These are phyloP conservation scores for Drosophila serrata DNA, from an alignment of 1,140 invertebrate genomes.

Conservation along the genomic window DNA sequence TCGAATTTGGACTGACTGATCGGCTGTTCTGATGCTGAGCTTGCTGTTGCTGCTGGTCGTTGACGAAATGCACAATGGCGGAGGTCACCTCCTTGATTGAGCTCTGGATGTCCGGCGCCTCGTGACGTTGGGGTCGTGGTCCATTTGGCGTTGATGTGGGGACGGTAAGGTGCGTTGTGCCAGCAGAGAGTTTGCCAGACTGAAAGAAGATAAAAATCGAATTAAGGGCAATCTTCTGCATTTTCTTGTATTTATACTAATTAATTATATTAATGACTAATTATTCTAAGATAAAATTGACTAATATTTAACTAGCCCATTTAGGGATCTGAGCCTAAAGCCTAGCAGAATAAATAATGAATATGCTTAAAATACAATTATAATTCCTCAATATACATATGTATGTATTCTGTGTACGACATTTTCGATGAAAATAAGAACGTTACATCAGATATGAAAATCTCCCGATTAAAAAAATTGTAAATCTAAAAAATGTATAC, in stretches of 20 bases:
- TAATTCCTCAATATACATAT: no score
- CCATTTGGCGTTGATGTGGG: slow-evolving; percentile 48
- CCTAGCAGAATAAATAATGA: no score
- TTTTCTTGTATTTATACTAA: background rate
- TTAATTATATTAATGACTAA: background rate
- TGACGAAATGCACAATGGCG: slow-evolving; percentile 96
- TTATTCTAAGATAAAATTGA: no score
- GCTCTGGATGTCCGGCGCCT: slow-evolving; percentile 91
- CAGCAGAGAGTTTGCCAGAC: slow-evolving; percentile 89
- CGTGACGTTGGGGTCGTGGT: slow-evolving; percentile 85
- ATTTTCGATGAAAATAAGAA: no score
- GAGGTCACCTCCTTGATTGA: slow-evolving; percentile 97
- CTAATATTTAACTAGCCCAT: no score
- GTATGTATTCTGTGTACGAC: no score
- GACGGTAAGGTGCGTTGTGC: slow-evolving; percentile 83
- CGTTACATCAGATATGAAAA: no score
- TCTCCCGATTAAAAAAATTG: no score
- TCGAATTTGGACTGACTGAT: slow-evolving; percentile 85
- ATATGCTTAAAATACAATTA: no score
- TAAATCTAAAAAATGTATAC: no score
- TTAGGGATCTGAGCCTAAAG: no score
- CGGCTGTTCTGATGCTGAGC: slow-evolving; percentile 75
- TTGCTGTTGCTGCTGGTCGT: slow-evolving; percentile 86
- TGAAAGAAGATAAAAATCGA: slow-evolving; percentile 50
- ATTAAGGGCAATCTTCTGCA: background rate